A percentile compares a stretch with the other conserved stretches of the same genome.
Evolutionary conservation across 2,888 invertebrate genomes (phyloP).

Genomic region (Pseudococcus jackbeardsleyi): DNA sequence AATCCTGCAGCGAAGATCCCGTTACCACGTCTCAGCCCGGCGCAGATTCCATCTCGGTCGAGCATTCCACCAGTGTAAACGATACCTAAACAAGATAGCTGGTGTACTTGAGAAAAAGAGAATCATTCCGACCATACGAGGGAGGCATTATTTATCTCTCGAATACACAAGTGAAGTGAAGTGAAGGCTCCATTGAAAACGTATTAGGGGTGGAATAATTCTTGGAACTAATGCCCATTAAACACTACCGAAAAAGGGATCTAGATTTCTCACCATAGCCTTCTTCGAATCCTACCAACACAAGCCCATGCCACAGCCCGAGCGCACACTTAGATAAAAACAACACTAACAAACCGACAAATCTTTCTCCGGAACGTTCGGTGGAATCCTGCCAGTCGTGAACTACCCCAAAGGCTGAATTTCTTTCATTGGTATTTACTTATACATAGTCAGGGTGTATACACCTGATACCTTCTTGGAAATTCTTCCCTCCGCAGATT

Average conservation of each 20-base stretch:
- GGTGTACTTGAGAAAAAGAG: constrained; percentile 53
- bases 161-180: constrained; percentile 46
- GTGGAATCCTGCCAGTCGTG: background rate
- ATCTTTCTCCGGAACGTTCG: background rate
- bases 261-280: constrained; percentile 58
- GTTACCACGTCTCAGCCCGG: background rate
- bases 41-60: too few relatives aligned
- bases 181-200: constrained; percentile 60
- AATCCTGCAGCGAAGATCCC: background rate
- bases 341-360: constrained; percentile 16
- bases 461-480: constrained; percentile 37
- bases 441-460: background rate
- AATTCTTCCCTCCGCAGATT: background rate
- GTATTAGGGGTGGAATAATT: constrained; percentile 64
- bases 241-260: constrained; percentile 54
- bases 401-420: background rate
- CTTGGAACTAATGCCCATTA: constrained; percentile 63
- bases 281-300: constrained; percentile 8
- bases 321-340: constrained; percentile 15
- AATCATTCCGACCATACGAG: constrained; percentile 7
- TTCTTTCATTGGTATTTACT: background rate
- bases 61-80: constrained; percentile 56
- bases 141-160: constrained; percentile 56
- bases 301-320: background rate
- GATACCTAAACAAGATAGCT: constrained; percentile 50